These are phyloP conservation scores for Harpalus rufipes DNA, from an alignment of 2,888 invertebrate species.

Conservation along the genomic window DNA sequence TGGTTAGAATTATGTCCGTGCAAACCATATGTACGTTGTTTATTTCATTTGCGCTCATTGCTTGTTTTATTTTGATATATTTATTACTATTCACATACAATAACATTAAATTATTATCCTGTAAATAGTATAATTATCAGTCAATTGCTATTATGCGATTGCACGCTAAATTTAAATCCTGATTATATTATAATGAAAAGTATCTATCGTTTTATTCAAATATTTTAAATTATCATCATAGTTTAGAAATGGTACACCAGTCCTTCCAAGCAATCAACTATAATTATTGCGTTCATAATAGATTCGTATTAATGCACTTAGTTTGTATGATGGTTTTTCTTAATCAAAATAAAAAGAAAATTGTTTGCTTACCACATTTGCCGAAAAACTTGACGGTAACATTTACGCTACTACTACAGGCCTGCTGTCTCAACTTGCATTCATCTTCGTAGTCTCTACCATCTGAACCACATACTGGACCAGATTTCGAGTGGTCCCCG, in stretches of 20 bases:
- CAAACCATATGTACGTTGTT: slow-evolving; percentile 10
- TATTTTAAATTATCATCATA: too few relatives aligned
- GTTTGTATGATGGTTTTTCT: too few relatives aligned
- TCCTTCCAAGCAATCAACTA: too few relatives aligned
- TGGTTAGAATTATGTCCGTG: background rate
- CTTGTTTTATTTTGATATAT: slow-evolving; percentile 22
- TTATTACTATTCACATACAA: slow-evolving; percentile 7
- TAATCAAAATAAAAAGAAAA: too few relatives aligned
- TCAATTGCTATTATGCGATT: background rate
- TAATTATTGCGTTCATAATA: too few relatives aligned
- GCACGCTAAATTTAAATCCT: background rate
- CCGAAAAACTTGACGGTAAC: slow-evolving; percentile 91
- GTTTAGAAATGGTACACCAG: too few relatives aligned
- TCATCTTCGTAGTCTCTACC: slow-evolving; percentile 91
- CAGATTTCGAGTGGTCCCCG: slow-evolving; percentile 89
- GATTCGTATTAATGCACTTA: too few relatives aligned
- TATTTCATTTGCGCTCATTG: background rate
- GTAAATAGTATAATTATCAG: background rate
- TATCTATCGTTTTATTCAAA: too few relatives aligned
- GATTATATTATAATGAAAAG: background rate
- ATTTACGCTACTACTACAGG: slow-evolving; percentile 87
- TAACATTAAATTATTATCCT: background rate
- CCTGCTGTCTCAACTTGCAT: slow-evolving; percentile 89
- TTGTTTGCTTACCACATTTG: slow-evolving; percentile 87
- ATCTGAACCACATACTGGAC: slow-evolving; percentile 91